Evolutionary conservation across 2,888 invertebrate species (phyloP).

Genomic region (Diadegma fenestrale): DNA sequence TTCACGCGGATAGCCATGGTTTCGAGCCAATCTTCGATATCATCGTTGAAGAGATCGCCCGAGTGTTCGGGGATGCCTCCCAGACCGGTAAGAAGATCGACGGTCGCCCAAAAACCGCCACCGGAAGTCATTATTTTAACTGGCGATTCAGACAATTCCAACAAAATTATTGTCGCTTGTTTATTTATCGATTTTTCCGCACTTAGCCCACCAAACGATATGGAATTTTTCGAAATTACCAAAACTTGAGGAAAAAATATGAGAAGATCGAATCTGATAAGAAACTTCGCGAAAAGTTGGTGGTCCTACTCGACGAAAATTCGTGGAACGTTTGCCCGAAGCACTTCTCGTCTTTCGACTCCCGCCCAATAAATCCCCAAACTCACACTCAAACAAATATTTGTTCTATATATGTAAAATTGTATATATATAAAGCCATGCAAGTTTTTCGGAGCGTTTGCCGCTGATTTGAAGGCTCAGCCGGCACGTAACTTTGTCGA

Average conservation of each 20-base stretch:
- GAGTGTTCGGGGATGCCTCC: conserved; percentile 54
- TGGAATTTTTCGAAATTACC: background rate
- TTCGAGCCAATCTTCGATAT: conserved; percentile 79
- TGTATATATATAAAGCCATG: too few species aligned
- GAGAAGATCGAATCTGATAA: background rate
- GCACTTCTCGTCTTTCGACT: conserved; percentile 20
- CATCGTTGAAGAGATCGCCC: conserved; percentile 72
- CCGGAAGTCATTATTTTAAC: conserved; percentile 78
- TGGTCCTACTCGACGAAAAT: conserved; percentile 54
- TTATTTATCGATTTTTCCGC: background rate
- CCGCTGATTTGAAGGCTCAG: conserved; percentile 54
- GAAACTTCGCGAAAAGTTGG: background rate
- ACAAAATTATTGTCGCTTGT: background rate
- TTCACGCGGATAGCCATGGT: conserved; percentile 73
- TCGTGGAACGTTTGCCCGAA: conserved; percentile 46
- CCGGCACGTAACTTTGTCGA: conserved; percentile 66
- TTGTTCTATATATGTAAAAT: background rate
- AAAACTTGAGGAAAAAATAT: background rate
- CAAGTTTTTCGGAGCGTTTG: conserved; percentile 32
- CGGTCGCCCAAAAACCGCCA: conserved; percentile 88
- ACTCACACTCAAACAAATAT: conserved; percentile 3
- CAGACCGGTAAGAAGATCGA: conserved; percentile 85
- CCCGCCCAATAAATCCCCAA: conserved; percentile 26
- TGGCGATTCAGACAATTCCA: conserved; percentile 2
- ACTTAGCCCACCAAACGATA: background rate